A percentile compares a stretch with the other conserved stretches of the same genome.
Conservation (phyloP, 2,888 invertebrate genomes). For the Chloroclystis v-ata region DNA sequence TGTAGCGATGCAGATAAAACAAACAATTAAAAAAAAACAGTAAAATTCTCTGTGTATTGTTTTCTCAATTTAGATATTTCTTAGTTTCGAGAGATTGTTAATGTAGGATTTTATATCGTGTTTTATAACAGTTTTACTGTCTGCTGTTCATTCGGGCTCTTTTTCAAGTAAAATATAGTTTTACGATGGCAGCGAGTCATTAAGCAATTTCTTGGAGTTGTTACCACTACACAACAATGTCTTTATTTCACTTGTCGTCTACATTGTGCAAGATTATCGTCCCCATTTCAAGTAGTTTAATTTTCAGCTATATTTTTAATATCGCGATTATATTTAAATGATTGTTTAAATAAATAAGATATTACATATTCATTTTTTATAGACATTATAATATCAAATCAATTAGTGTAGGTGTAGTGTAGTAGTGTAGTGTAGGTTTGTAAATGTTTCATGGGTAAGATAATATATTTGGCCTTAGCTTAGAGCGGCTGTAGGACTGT, state of each 20-base stretch:
- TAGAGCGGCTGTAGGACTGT: too few relatives aligned
- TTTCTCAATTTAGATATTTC: too few relatives aligned
- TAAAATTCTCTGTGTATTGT: too few relatives aligned
- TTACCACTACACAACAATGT: constrained; percentile 31
- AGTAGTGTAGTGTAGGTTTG: too few relatives aligned
- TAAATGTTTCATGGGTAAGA: constrained; percentile 4
- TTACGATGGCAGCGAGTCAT: constrained; percentile 64
- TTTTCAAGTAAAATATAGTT: constrained; percentile 56
- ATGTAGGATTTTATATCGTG: too few relatives aligned
- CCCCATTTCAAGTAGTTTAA: neutral
- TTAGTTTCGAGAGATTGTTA: too few relatives aligned
- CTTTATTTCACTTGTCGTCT: constrained; percentile 21
- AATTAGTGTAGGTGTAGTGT: too few relatives aligned
- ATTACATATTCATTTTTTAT: neutral
- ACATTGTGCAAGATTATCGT: constrained; percentile 7
- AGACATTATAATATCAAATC: too few relatives aligned
- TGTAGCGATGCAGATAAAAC: too few relatives aligned
- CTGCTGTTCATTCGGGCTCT: constrained; percentile 31
- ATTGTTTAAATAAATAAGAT: neutral
- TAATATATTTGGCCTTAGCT: too few relatives aligned
- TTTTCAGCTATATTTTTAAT: too few relatives aligned
- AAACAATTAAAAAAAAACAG: too few relatives aligned
- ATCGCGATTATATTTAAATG: neutral
- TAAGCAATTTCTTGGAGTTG: constrained; percentile 39
- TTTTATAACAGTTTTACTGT: neutral